Evolutionary conservation across 1,140 invertebrate species (phyloP).

Genomic region (Drosophila truncata): DNA sequence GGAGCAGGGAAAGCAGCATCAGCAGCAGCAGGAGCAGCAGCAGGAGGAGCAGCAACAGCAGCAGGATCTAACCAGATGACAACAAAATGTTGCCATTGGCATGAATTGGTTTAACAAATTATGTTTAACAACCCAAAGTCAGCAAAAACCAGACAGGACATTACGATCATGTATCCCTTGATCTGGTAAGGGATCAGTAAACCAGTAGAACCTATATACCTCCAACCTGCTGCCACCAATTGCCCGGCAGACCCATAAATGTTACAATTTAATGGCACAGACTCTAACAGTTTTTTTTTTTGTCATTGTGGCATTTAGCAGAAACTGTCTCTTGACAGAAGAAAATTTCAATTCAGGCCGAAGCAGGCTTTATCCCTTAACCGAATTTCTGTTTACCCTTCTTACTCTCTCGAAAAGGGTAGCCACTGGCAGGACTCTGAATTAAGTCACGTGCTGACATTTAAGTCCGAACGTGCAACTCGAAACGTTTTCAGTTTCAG

Average conservation of each 20-base stretch:
- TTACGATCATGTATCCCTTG: neutral
- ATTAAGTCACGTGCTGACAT: constrained; percentile 78
- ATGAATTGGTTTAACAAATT: constrained; percentile 65
- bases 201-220: neutral
- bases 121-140: constrained; percentile 34
- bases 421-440: constrained; percentile 16
- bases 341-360: neutral
- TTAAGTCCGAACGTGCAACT: constrained; percentile 80
- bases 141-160: neutral
- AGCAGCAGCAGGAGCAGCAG: neutral
- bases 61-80: constrained; percentile 22
- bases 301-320: constrained; percentile 22
- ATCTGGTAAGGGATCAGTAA: neutral
- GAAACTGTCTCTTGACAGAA: too few species aligned
- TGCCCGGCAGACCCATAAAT: constrained; percentile 32
- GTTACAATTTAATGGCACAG: constrained; percentile 31
- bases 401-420: constrained; percentile 3
- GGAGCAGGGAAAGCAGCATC: too few species aligned
- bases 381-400: constrained; percentile 11
- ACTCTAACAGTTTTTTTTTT: constrained; percentile 44
- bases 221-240: constrained; percentile 10
- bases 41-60: neutral
- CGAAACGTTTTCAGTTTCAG: constrained; percentile 42
- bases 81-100: constrained; percentile 61
- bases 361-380: constrained; percentile 1